These are phyloP conservation scores for Spea bombifrons DNA, from an alignment of 2,113 vertebrate genomes.

Conservation along the genomic window DNA sequence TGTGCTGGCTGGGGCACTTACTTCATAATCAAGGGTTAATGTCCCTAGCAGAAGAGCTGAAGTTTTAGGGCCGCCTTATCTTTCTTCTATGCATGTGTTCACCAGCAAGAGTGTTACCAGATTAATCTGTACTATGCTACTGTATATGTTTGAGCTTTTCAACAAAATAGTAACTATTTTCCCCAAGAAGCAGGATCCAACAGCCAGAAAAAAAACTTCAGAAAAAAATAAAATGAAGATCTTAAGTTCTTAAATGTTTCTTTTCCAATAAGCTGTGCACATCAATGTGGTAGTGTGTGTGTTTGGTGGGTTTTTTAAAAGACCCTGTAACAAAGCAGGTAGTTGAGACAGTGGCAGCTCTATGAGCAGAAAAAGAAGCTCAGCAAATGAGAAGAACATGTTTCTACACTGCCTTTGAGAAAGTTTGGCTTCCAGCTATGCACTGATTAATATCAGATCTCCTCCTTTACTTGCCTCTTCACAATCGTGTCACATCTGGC, in stretches of 20 bases:
- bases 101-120: too few relatives aligned
- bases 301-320: too few relatives aligned
- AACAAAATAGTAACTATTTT: too few relatives aligned
- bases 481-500: slow-evolving; percentile 90
- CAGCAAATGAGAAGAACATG: slow-evolving; percentile 83
- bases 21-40: background rate
- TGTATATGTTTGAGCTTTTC: too few relatives aligned
- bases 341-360: slow-evolving; percentile 70
- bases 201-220: too few relatives aligned
- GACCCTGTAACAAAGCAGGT: slow-evolving; percentile 61
- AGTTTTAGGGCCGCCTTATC: background rate
- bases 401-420: slow-evolving; percentile 81
- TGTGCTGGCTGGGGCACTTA: too few relatives aligned
- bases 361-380: slow-evolving; percentile 67
- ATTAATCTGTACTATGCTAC: too few relatives aligned
- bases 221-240: too few relatives aligned
- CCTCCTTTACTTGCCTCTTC: slow-evolving; percentile 75
- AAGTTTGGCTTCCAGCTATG: slow-evolving; percentile 86
- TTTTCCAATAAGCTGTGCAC: slow-evolving; percentile 38
- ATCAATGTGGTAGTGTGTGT: slow-evolving; percentile 42
- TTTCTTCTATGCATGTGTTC: too few relatives aligned
- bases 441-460: slow-evolving; percentile 88
- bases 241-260: background rate
- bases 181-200: too few relatives aligned
- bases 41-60: background rate